These are phyloP conservation scores for Drosophila kepulauana DNA, from an alignment of 1,140 invertebrate species.

Conservation along the genomic window DNA sequence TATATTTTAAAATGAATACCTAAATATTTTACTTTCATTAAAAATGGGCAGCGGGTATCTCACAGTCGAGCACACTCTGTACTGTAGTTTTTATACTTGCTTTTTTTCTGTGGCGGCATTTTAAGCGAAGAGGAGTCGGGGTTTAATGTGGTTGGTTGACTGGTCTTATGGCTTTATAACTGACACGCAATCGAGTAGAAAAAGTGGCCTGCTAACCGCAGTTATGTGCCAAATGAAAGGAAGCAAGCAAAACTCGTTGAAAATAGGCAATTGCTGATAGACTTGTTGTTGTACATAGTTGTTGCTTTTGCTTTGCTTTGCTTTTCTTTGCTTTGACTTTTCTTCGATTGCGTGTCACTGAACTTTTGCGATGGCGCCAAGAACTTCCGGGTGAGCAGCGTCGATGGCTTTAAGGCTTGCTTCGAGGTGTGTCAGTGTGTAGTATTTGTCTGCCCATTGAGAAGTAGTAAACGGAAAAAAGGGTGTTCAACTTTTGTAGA, in stretches of 20 bases:
- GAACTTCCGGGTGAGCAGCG: conserved; percentile 33
- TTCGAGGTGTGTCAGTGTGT: background rate
- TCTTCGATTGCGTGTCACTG: conserved; percentile 43
- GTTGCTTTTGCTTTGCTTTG: background rate
- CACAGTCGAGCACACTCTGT: too few species aligned
- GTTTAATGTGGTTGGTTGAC: background rate
- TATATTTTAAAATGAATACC: too few species aligned
- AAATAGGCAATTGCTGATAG: conserved; percentile 14
- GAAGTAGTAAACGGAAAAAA: too few species aligned
- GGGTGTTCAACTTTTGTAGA: too few species aligned
- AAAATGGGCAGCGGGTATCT: too few species aligned
- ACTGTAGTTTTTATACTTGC: too few species aligned
- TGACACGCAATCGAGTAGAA: conserved; percentile 50
- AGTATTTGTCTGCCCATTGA: background rate
- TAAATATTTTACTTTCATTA: too few species aligned
- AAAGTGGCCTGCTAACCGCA: conserved; percentile 26
- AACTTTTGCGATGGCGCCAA: conserved; percentile 45
- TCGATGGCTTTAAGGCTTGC: background rate
- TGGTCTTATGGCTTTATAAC: conserved; percentile 36
- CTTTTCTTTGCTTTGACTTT: too few species aligned
- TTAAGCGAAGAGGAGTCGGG: background rate
- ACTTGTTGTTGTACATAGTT: background rate
- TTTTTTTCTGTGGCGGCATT: background rate
- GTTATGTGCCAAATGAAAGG: conserved; percentile 11
- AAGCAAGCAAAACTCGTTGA: conserved; percentile 14